Conservation (phyloP, 2,113 vertebrate genomes). For the Myocastor coypus region DNA sequence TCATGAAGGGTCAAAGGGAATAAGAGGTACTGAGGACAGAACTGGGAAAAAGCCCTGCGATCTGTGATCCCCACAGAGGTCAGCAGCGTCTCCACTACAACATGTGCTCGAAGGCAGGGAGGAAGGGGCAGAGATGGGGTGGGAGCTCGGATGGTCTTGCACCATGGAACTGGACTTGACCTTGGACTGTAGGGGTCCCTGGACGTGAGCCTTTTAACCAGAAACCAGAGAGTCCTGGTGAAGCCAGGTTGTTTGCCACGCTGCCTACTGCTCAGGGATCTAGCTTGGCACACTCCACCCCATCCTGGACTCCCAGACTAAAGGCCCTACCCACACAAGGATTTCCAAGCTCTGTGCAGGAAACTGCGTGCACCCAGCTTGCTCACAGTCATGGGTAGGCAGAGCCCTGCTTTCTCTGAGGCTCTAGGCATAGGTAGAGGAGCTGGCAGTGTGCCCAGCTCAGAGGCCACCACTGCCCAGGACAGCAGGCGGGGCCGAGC, state of each 20-base stretch:
- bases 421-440: neutral
- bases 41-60: neutral
- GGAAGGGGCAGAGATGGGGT: neutral
- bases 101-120: rapidly evolving
- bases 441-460: neutral
- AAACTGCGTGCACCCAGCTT: no score
- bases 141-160: rapidly evolving
- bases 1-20: neutral
- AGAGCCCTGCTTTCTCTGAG: neutral
- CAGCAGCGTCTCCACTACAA: neutral
- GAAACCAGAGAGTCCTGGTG: neutral
- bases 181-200: neutral
- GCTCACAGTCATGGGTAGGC: neutral
- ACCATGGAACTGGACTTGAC: neutral
- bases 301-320: neutral
- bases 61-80: neutral
- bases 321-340: neutral
- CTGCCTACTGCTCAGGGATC: no score
- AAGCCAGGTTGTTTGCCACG: neutral
- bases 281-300: neutral
- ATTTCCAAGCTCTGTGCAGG: neutral
- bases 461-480: neutral
- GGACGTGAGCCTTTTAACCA: neutral
- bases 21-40: neutral
- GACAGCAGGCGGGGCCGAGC: neutral